These are phyloP conservation scores for Capitulum mitella DNA, from an alignment of 2,888 invertebrate genomes.

Conservation along the genomic window DNA sequence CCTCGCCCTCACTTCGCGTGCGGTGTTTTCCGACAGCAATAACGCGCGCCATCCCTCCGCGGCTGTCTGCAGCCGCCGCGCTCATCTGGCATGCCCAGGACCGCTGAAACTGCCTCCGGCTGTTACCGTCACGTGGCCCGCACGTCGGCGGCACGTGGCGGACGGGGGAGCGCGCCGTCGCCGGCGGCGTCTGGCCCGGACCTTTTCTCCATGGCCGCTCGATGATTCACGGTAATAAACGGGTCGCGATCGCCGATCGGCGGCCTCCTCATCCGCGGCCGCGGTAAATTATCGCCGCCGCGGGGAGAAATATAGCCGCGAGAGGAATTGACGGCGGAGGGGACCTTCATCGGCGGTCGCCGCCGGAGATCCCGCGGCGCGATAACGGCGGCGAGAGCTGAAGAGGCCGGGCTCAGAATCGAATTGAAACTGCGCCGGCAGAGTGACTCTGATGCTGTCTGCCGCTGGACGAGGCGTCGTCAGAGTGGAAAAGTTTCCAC, in stretches of 20 bases:
- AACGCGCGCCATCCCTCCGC: background rate
- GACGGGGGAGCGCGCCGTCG: background rate
- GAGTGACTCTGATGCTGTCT: too few relatives aligned
- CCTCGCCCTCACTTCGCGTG: background rate
- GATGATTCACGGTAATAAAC: slow-evolving; percentile 11
- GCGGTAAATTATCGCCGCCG: too few relatives aligned
- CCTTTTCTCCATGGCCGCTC: background rate
- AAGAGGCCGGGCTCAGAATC: too few relatives aligned
- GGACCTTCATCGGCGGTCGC: too few relatives aligned
- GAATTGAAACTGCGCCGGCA: too few relatives aligned
- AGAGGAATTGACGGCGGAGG: too few relatives aligned
- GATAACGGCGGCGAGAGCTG: too few relatives aligned
- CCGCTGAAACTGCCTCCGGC: background rate
- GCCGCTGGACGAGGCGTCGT: too few relatives aligned
- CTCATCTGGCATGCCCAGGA: background rate
- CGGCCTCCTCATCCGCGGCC: background rate
- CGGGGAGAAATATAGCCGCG: too few relatives aligned
- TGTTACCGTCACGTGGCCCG: background rate
- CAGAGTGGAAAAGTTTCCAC: too few relatives aligned
- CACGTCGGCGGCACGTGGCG: background rate
- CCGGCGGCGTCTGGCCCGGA: background rate
- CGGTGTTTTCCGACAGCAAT: background rate
- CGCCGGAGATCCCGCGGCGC: too few relatives aligned
- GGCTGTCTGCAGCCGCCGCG: background rate
- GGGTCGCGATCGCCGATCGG: background rate